A percentile compares a stretch with the other conserved stretches of the same genome.
phyloP scores from a whole-genome alignment of 2,888 invertebrate species.

The Stenotaenia linearis region DNA sequence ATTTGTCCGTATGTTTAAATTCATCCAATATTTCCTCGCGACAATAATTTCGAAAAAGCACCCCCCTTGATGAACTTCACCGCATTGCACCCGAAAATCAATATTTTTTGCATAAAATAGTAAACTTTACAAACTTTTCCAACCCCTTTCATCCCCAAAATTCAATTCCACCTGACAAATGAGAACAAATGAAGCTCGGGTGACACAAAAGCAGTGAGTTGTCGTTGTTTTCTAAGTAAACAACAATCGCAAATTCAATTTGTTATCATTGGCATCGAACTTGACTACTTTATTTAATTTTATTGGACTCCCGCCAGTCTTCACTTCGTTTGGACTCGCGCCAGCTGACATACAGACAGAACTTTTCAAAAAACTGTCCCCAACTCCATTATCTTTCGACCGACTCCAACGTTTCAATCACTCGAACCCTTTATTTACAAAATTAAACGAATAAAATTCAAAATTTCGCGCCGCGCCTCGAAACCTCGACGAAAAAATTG shows the following conservation, averaged over 20 bases:
- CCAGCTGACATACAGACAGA: background rate
- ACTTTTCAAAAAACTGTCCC: background rate
- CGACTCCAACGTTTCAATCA: no score
- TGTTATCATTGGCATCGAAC: conserved; percentile 4
- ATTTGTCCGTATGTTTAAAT: no score
- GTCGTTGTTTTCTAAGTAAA: conserved; percentile 1
- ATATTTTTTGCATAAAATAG: background rate
- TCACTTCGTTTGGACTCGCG: background rate
- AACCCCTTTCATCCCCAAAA: background rate
- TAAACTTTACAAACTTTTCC: background rate
- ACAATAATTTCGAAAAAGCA: background rate
- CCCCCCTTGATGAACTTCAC: background rate
- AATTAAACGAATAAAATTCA: no score
- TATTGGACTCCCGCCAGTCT: background rate
- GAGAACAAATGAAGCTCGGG: background rate
- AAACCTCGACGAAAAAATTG: no score
- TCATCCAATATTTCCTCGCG: background rate
- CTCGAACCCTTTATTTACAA: no score
- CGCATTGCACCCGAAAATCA: background rate
- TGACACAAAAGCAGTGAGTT: background rate
- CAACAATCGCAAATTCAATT: conserved; percentile 14
- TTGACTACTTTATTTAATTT: conserved; percentile 24
- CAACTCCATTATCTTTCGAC: background rate
- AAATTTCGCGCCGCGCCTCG: no score
- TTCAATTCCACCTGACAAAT: background rate